These are phyloP conservation scores for Stylophora pistillata DNA, from an alignment of 64 coral and sea anemone genomes.

Conservation along the genomic window DNA sequence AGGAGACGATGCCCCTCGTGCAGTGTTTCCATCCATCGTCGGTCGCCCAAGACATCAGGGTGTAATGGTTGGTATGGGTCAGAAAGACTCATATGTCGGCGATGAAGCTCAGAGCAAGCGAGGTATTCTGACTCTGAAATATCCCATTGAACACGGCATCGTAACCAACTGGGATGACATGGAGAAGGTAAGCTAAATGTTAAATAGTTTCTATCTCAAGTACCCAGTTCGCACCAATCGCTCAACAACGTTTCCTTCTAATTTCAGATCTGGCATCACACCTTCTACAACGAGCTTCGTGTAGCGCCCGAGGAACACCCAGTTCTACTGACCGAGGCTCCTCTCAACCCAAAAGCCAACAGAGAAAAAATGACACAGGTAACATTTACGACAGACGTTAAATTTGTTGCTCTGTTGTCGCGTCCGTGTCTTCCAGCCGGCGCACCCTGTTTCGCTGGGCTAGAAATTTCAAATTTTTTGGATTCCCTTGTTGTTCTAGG, in stretches of 20 bases:
- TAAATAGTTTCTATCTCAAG: neutral
- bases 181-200: conserved; percentile 70
- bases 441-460: neutral
- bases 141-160: conserved; percentile 96
- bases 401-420: too few relatives aligned
- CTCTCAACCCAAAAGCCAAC: conserved; percentile 75
- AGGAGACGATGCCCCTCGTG: conserved; percentile 92
- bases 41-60: conserved; percentile 94
- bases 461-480: neutral
- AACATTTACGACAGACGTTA: neutral
- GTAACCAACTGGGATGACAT: conserved; percentile 97
- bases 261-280: conserved; percentile 82
- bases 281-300: conserved; percentile 68
- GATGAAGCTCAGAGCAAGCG: conserved; percentile 96
- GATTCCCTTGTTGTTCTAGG: too few relatives aligned
- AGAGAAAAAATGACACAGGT: conserved; percentile 87
- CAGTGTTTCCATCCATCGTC: conserved; percentile 92
- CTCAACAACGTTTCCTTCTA: neutral
- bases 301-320: conserved; percentile 73
- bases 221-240: neutral
- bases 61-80: conserved; percentile 98
- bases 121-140: conserved; percentile 96
- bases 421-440: neutral
- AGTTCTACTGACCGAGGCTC: conserved; percentile 67
- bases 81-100: conserved; percentile 96